These are phyloP conservation scores for Sinosuthora webbiana DNA, from an alignment of 2,113 vertebrate species.

Conservation along the genomic window DNA sequence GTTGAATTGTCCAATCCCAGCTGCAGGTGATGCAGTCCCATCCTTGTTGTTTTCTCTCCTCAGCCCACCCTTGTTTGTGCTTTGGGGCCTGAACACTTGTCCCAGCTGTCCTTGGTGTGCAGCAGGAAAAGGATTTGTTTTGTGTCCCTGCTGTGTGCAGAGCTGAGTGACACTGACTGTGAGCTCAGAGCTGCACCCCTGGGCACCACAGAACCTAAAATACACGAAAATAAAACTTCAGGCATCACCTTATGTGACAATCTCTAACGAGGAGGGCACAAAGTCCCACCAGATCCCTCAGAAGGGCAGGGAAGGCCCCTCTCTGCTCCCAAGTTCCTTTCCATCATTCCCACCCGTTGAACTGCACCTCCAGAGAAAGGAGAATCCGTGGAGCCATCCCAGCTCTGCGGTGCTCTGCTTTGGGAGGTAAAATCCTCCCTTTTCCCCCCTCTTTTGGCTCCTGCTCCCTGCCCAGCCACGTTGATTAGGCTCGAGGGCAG, in stretches of 20 bases:
- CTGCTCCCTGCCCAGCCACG: slow-evolving; percentile 18
- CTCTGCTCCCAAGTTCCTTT: background rate
- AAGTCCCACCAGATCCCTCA: background rate
- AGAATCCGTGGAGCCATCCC: background rate
- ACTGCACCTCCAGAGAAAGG: background rate
- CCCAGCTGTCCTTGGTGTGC: too few species aligned
- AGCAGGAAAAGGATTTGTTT: too few species aligned
- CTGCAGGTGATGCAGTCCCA: too few species aligned
- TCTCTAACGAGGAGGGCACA: background rate
- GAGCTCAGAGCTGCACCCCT: background rate
- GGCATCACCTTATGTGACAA: background rate
- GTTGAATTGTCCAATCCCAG: too few species aligned
- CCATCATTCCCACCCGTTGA: background rate
- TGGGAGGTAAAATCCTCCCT: background rate
- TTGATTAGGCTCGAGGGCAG: slow-evolving; percentile 64
- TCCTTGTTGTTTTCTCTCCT: too few species aligned
- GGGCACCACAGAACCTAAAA: background rate
- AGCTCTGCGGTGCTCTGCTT: background rate
- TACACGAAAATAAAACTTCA: background rate
- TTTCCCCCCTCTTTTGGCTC: background rate
- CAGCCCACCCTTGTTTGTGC: too few species aligned
- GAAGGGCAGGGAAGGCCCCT: background rate
- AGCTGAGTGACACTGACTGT: background rate
- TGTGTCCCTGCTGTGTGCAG: too few species aligned
- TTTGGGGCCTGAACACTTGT: too few species aligned